Evolutionary conservation across 1,140 invertebrate species (phyloP).

Genomic region (Bombus balteatus): DNA sequence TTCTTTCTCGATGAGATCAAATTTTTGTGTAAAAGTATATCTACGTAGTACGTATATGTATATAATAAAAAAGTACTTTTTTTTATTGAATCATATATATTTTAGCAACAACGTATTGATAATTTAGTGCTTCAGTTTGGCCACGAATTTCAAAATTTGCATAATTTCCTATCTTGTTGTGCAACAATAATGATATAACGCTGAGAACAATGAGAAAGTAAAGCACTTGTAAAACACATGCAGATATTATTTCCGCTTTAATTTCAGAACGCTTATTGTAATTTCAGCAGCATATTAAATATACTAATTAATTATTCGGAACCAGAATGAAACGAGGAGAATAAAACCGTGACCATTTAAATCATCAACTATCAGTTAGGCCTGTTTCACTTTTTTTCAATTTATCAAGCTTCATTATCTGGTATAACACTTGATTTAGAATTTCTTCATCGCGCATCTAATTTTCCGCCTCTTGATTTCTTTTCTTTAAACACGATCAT

Average conservation of each 20-base stretch:
- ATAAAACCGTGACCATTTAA: background rate
- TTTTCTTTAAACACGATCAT: no score
- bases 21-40: no score
- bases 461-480: background rate
- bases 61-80: no score
- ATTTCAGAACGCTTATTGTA: background rate
- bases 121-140: background rate
- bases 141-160: background rate
- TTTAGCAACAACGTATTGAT: no score
- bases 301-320: background rate
- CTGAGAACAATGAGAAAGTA: background rate
- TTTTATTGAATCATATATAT: no score
- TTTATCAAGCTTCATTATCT: background rate
- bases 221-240: background rate
- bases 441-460: background rate
- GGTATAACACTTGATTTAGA: background rate
- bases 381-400: background rate
- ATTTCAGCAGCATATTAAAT: background rate
- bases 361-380: background rate
- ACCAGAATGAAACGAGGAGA: background rate
- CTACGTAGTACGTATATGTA: no score
- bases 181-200: background rate
- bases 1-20: no score
- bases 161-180: background rate
- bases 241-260: background rate